Evolutionary conservation across 2,888 invertebrate genomes (phyloP).

Genomic region (Luperina testacea): DNA sequence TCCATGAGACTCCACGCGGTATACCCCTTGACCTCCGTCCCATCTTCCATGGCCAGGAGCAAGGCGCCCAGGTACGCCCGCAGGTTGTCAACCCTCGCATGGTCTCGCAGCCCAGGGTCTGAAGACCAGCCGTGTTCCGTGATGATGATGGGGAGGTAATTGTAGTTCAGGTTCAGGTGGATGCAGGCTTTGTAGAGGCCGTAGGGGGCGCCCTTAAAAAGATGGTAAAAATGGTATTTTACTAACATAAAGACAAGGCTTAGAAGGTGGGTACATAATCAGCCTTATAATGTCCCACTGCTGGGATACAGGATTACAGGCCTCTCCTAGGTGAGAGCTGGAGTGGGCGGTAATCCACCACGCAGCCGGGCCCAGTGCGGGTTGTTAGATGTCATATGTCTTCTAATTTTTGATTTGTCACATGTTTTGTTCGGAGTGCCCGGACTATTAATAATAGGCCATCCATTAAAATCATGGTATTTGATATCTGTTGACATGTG

Average conservation of each 20-base stretch:
- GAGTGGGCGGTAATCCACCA: too few relatives aligned
- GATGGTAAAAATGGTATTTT: neutral
- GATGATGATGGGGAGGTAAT: constrained; percentile 81
- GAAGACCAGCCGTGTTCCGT: constrained; percentile 91
- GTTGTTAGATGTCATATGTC: too few relatives aligned
- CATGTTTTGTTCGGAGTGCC: too few relatives aligned
- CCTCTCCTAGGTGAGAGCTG: too few relatives aligned
- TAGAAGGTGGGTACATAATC: neutral
- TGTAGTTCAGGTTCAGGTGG: constrained; percentile 77
- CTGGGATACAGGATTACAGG: too few relatives aligned
- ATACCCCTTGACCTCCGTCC: constrained; percentile 88
- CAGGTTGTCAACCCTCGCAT: constrained; percentile 79
- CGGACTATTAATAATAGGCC: neutral
- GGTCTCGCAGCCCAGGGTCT: constrained; percentile 81
- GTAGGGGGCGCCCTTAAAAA: constrained; percentile 80
- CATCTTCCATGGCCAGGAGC: constrained; percentile 87
- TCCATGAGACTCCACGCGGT: constrained; percentile 92
- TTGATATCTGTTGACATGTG: neutral
- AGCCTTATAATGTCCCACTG: too few relatives aligned
- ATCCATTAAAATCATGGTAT: neutral
- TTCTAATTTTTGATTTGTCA: too few relatives aligned
- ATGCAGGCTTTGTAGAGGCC: constrained; percentile 81
- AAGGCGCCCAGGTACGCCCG: constrained; percentile 84
- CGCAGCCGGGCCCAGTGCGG: too few relatives aligned
- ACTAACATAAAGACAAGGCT: neutral